Evolutionary conservation across 2,888 invertebrate species (phyloP), one percentile per base, ranked within the genome.

Genomic region (Siphlonurus alternatus): DNA sequence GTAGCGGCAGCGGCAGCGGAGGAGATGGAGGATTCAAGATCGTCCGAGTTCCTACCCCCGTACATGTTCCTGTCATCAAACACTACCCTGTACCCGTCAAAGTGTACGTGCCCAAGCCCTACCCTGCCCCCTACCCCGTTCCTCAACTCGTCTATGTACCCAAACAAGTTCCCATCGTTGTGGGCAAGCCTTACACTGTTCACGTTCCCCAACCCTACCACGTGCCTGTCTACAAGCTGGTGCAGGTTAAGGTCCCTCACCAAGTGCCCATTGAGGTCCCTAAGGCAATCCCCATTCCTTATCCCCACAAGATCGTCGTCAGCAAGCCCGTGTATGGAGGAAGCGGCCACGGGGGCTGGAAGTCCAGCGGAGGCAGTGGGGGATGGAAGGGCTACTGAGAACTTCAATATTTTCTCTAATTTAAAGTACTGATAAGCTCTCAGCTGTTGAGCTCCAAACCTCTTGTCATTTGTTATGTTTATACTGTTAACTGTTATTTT

Each of bases 31-130:
- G 56, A 1, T 51, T 59, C 59, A 54, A 63, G 59, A 63, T 59
- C 20, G 23, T 63, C 63, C 61, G 61, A 20, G 64, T 64, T 2
- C 56, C 65, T 1, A 56, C 38, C 15, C 62, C 62, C 3, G 24
- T 53, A 5, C 65, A 61, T 7, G 65, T 65, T 24, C 65, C 65
- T 20, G 62, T 65, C n/a, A 38, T 59, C 23, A 65, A 66, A 54
- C 66, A 65, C 38, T 56, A 65, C n/a, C 63, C 66, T 2, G 64
- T 60, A 2, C 64, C 64, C 19, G 61, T 64, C 18, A 5, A 38
- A 38, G 56, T 56, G 5, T n/a, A 56, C 56, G 22, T 56, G 15
- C 56, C 56, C 7, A 56, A 56, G 22, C 56, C 56, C 5, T 56
- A 56, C 22, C 56, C 56, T 10, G 38, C 15, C 5, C 38, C 38